Evolutionary conservation across 2,113 vertebrate species (phyloP).

Genomic region (Oxyura jamaicensis): DNA sequence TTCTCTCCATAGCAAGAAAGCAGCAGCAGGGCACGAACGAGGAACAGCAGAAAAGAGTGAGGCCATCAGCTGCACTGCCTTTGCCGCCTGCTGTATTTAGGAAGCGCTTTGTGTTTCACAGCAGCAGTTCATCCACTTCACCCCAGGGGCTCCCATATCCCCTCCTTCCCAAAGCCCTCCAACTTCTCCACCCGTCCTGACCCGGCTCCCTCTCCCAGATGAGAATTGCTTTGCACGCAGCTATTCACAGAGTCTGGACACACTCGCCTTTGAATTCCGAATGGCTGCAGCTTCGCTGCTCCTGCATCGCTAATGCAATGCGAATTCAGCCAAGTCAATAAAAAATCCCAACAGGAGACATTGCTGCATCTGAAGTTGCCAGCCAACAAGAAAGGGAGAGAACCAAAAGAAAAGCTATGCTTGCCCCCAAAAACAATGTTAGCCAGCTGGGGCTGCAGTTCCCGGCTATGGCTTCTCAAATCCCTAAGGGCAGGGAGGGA

Average conservation of each 20-base stretch:
- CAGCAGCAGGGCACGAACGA: neutral
- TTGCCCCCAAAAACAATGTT: neutral
- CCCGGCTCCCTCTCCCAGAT: neutral
- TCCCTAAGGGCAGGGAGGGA: neutral
- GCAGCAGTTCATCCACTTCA: neutral
- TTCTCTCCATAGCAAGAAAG: neutral
- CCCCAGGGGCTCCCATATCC: neutral
- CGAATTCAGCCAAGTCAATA: neutral
- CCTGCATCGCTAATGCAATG: neutral
- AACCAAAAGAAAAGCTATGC: neutral
- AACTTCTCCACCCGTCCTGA: neutral
- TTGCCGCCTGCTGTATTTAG: too few species aligned
- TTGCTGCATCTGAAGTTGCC: neutral
- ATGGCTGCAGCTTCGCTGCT: neutral
- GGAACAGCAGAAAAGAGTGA: neutral
- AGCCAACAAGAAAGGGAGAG: neutral
- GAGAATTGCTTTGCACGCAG: neutral
- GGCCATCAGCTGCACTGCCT: neutral
- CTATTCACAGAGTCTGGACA: neutral
- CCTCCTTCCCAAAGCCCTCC: neutral
- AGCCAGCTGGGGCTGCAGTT: neutral
- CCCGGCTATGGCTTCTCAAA: neutral
- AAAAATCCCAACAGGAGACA: neutral
- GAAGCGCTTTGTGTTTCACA: neutral
- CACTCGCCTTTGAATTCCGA: neutral